phyloP scores from a whole-genome alignment of 2,113 vertebrate genomes.

The Onychostoma macrolepis region DNA sequence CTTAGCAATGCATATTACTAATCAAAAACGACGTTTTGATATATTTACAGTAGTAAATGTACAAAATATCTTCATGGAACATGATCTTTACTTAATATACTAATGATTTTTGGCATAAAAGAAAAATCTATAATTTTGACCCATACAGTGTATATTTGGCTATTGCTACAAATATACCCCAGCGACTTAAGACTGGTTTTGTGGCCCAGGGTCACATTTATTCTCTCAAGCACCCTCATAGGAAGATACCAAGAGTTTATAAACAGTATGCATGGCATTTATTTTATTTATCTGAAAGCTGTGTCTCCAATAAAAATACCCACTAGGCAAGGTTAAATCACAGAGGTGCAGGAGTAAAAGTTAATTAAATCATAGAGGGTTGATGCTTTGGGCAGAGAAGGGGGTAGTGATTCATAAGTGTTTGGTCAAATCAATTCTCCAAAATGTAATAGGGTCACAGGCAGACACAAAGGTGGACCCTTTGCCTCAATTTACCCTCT shows the following conservation, averaged over 20 bases:
- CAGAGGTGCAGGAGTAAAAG: slow-evolving; percentile 1
- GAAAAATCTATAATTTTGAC: too few species aligned
- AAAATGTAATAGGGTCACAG: slow-evolving; percentile 21
- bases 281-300: background rate
- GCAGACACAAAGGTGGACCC: background rate
- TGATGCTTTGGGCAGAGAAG: slow-evolving; percentile 15
- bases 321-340: slow-evolving; percentile 14
- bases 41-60: too few species aligned
- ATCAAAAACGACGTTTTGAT: too few species aligned
- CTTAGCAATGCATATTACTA: too few species aligned
- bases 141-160: too few species aligned
- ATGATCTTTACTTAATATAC: too few species aligned
- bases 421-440: slow-evolving; percentile 14
- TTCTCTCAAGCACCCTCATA: background rate
- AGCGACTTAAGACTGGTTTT: too few species aligned
- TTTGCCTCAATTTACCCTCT: slow-evolving; percentile 17
- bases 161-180: too few species aligned
- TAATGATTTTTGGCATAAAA: too few species aligned
- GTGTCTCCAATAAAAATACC: background rate
- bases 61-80: too few species aligned
- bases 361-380: slow-evolving; percentile 8
- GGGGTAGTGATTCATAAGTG: background rate
- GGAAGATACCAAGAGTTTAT: background rate
- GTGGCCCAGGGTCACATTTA: too few species aligned
- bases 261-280: background rate